These are phyloP conservation scores for Platichthys stellatus DNA, from an alignment of 2,113 vertebrate species.

Conservation along the genomic window DNA sequence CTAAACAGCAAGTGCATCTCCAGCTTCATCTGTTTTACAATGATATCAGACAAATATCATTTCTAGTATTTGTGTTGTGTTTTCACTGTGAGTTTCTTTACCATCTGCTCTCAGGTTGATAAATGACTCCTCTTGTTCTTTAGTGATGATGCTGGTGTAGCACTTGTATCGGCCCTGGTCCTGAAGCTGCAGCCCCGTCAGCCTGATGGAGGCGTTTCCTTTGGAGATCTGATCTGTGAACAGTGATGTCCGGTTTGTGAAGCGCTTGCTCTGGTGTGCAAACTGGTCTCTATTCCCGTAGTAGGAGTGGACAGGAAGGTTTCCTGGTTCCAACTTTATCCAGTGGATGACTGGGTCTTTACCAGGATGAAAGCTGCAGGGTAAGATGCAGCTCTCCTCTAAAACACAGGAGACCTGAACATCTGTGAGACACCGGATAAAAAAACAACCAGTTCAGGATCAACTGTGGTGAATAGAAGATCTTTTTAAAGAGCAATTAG, in stretches of 20 bases:
- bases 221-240: conserved; percentile 55
- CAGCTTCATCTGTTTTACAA: no score
- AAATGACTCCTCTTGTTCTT: conserved; percentile 18
- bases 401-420: conserved; percentile 19
- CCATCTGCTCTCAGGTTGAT: conserved; percentile 47
- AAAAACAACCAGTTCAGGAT: neutral
- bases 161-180: conserved; percentile 78
- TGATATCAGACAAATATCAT: neutral
- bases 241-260: conserved; percentile 71
- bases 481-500: neutral
- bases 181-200: conserved; percentile 39
- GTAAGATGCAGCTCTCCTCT: conserved; percentile 67
- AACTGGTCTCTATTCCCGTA: conserved; percentile 66
- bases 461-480: no score
- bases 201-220: conserved; percentile 81
- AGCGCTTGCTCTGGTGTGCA: accelerated
- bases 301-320: conserved; percentile 66
- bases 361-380: conserved; percentile 66
- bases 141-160: conserved; percentile 59
- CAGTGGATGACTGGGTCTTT: conserved; percentile 78
- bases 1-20: no score
- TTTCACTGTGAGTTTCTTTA: conserved; percentile 37
- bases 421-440: conserved; percentile 1
- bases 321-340: neutral
- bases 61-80: neutral